phyloP scores from a whole-genome alignment of 2,888 invertebrate species.

The Tiphia femorata region DNA sequence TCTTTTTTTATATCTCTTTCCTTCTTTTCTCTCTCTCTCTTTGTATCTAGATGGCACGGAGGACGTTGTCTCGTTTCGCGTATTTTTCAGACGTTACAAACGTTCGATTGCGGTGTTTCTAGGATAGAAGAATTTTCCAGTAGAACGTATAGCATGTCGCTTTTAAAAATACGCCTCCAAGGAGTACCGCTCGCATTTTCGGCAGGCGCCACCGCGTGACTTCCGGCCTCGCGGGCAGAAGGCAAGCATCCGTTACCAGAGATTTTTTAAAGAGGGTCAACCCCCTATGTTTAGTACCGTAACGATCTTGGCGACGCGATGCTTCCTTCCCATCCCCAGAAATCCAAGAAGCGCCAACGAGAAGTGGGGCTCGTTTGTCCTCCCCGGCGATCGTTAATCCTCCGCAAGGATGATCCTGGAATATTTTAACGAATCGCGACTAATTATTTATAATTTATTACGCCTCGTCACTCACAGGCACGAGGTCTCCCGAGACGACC shows the following conservation, averaged over 20 bases:
- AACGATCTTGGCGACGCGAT: conserved; percentile 67
- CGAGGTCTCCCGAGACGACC: conserved; percentile 9
- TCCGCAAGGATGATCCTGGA: conserved; percentile 40
- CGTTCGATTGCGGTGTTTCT: too few relatives aligned
- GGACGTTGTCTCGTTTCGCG: too few relatives aligned
- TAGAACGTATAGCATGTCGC: too few relatives aligned
- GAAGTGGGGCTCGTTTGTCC: conserved; percentile 43
- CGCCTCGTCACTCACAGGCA: too few relatives aligned
- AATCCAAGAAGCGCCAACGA: conserved; percentile 13
- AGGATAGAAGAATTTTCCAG: too few relatives aligned
- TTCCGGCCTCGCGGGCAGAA: conserved; percentile 54
- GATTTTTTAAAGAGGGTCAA: too few relatives aligned
- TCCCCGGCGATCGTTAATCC: conserved; percentile 48
- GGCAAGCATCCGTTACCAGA: conserved; percentile 60
- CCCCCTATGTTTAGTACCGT: too few relatives aligned
- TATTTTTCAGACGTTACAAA: too few relatives aligned
- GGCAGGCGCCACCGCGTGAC: conserved; percentile 46
- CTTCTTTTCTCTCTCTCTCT: too few relatives aligned
- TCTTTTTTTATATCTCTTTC: too few relatives aligned
- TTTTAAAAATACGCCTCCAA: too few relatives aligned
- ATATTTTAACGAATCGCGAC: conserved; percentile 61
- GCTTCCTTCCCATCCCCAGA: conserved; percentile 59
- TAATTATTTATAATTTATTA: conserved; percentile 65
- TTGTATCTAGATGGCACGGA: too few relatives aligned
- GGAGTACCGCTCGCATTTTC: conserved; percentile 23